Percentiles rank a stretch among this genome's conserved stretches.
Conservation (phyloP, 2,113 vertebrate genomes). For the Gorsachius goisagi region DNA sequence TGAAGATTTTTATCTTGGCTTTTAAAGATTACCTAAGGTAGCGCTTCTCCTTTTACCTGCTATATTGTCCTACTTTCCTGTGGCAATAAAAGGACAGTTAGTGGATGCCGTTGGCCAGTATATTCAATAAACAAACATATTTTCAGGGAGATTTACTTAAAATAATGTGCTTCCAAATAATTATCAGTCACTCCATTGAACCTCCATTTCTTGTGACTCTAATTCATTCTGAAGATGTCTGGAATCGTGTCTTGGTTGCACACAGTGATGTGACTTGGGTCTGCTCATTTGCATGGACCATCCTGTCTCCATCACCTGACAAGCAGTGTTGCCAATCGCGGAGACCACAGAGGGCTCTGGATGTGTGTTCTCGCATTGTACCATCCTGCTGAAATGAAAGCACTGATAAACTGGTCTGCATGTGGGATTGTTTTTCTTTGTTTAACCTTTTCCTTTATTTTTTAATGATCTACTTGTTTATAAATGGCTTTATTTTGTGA, state of each 20-base stretch:
- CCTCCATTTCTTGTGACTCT: conserved; percentile 79
- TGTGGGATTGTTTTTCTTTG: conserved; percentile 73
- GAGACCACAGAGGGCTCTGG: conserved; percentile 67
- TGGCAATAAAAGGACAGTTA: conserved; percentile 83
- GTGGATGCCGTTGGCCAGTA: conserved; percentile 79
- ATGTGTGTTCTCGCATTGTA: conserved; percentile 68
- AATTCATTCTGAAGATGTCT: conserved; percentile 78
- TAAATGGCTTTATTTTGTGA: conserved; percentile 66
- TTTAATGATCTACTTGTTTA: conserved; percentile 60
- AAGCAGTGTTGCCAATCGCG: conserved; percentile 60
- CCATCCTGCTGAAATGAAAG: conserved; percentile 69
- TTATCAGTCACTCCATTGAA: conserved; percentile 76
- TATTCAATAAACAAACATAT: conserved; percentile 72
- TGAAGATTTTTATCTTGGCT: conserved; percentile 67
- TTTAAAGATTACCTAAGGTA: conserved; percentile 69
- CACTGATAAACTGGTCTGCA: conserved; percentile 72
- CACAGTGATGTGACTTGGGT: conserved; percentile 64
- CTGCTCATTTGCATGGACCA: conserved; percentile 85
- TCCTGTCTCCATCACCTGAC: conserved; percentile 78
- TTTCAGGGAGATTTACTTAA: conserved; percentile 89
- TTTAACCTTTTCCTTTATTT: conserved; percentile 58
- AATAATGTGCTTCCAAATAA: conserved; percentile 86
- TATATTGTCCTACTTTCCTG: conserved; percentile 63
- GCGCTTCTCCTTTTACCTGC: conserved; percentile 57
- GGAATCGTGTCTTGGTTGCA: conserved; percentile 69